Conservation (phyloP, 1,140 invertebrate species). For the Octopus sinensis region DNA sequence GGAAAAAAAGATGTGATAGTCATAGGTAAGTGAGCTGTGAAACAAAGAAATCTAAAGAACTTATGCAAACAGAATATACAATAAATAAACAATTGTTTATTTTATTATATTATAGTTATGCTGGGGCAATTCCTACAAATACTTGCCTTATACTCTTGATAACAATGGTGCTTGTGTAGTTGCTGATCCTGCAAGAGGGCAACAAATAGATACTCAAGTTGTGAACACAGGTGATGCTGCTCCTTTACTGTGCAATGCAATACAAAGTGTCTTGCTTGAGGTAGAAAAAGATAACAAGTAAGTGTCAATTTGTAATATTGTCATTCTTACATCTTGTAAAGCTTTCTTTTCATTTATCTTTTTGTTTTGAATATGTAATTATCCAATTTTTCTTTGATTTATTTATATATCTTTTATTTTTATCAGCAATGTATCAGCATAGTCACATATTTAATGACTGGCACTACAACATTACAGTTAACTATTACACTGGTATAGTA, state of each 20-base stretch:
- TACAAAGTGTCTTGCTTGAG: background rate
- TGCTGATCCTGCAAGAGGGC: slow-evolving; percentile 61
- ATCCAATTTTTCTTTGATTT: too few species aligned
- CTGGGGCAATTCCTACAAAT: slow-evolving; percentile 76
- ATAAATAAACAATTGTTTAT: background rate
- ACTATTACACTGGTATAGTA: too few species aligned
- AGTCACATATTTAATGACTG: background rate
- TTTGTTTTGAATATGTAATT: background rate
- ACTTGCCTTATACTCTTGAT: slow-evolving; percentile 82
- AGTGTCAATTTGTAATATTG: background rate
- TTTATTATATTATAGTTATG: slow-evolving; percentile 67
- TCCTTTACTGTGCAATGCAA: background rate
- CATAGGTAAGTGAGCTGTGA: too few species aligned
- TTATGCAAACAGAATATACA: too few species aligned
- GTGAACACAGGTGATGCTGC: background rate
- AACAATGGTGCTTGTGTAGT: slow-evolving; percentile 69
- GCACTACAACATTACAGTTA: too few species aligned
- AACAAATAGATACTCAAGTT: background rate
- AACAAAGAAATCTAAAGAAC: too few species aligned
- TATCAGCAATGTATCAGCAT: background rate
- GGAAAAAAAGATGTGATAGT: too few species aligned
- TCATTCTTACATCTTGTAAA: background rate
- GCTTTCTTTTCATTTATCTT: background rate
- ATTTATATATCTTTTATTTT: too few species aligned
- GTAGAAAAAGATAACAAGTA: background rate